These are phyloP conservation scores for Telmatochromis brichardi DNA, from an alignment of 2,113 vertebrate genomes.

Conservation along the genomic window DNA sequence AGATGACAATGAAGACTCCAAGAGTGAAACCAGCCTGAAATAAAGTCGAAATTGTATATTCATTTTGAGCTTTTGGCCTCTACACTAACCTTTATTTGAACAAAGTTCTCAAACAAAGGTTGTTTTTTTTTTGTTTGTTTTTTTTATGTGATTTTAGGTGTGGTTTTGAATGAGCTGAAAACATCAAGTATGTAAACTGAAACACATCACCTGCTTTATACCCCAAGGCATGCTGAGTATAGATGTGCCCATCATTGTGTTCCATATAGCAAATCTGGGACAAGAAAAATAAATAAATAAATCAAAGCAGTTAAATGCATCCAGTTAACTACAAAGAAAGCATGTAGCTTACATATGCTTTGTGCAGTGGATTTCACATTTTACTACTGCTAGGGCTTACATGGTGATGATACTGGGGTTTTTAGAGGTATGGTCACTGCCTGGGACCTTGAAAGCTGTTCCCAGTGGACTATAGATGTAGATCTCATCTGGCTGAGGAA, in stretches of 20 bases:
- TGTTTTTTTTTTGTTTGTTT: rapidly evolving
- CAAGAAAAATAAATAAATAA: neutral
- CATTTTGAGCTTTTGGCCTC: neutral
- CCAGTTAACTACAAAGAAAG: neutral
- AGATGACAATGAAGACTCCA: slow-evolving; percentile 80
- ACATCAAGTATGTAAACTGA: neutral
- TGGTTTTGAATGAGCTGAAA: neutral
- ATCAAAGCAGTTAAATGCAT: neutral
- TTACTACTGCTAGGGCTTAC: slow-evolving; percentile 67
- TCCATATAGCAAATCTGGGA: slow-evolving; percentile 95
- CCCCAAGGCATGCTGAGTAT: slow-evolving; percentile 98
- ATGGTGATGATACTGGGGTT: slow-evolving; percentile 94
- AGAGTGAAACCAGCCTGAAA: slow-evolving; percentile 90
- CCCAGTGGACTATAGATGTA: slow-evolving; percentile 93
- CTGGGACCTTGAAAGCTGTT: slow-evolving; percentile 84
- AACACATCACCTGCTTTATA: slow-evolving; percentile 86
- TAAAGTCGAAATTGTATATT: neutral
- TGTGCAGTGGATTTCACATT: neutral
- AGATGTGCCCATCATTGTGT: slow-evolving; percentile 99
- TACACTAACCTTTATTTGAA: neutral
- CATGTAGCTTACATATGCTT: neutral
- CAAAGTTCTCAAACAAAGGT: neutral
- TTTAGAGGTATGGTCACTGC: slow-evolving; percentile 74
- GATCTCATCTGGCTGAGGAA: slow-evolving; percentile 83
- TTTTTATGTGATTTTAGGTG: neutral